Evolutionary conservation across 2,113 vertebrate genomes (phyloP).

Genomic region (Motacilla alba): DNA sequence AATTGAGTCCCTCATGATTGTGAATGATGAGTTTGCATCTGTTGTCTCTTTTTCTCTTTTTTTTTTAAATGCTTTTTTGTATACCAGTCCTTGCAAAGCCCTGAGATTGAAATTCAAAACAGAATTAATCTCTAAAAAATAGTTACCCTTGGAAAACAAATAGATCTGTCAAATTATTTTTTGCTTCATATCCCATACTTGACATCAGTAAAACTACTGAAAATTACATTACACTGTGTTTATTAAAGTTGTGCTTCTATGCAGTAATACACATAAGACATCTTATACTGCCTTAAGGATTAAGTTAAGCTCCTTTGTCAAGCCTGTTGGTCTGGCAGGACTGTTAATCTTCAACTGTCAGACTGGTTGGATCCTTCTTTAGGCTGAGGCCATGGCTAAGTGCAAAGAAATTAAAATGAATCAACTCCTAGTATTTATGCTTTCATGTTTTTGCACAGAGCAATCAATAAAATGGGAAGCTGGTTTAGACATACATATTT

Average conservation of each 20-base stretch:
- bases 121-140: not conserved
- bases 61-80: not conserved
- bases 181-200: not conserved
- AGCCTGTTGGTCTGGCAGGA: constrained; percentile 21
- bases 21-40: not conserved
- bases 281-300: constrained; percentile 49
- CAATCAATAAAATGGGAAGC: constrained; percentile 31
- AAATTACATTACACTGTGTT: constrained; percentile 31
- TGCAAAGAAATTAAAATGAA: constrained; percentile 52
- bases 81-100: not conserved
- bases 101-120: not conserved
- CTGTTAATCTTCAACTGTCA: constrained; percentile 61
- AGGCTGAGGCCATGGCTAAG: constrained; percentile 31
- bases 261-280: constrained; percentile 29
- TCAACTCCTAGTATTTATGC: constrained; percentile 31
- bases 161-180: not conserved
- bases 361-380: constrained; percentile 34
- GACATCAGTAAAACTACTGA: constrained; percentile 24
- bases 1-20: not conserved
- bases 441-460: constrained; percentile 42
- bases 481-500: not conserved
- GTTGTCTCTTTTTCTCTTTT: not conserved
- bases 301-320: constrained; percentile 64
- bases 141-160: constrained; percentile 14
- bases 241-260: constrained; percentile 45